Base-by-base conservation (phyloP, 1,140 invertebrate genomes). In the Drosophila pandora region DNA sequence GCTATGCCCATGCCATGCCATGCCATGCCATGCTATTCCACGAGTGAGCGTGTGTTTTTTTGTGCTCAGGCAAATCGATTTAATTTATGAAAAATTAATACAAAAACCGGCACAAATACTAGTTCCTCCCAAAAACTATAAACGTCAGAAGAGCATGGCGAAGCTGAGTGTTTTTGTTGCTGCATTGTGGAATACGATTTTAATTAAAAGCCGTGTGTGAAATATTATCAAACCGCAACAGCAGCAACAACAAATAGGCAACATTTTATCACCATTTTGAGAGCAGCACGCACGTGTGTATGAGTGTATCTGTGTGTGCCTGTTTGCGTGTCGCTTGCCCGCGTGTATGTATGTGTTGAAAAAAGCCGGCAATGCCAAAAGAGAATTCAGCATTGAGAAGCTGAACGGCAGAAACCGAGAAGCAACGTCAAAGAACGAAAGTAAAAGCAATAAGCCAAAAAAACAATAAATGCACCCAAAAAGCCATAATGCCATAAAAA, bases 321-420 rank as follows among this genome's bases (percentile, higher is more conserved):
- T 28, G 25, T 28, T 28, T 28, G 25, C 7, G 25, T 28, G 25
- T 28, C 25, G 25, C 25, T 5, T 28, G 25, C 25, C 17, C 17
- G 9, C 49, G 2, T 65, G 53, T 74, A 48, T 80, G 58, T 72
- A 76, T 87, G 82, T 62, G 82, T 87, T 32, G 56, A 85, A 87
- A 87, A 77, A 87, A 87, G 82, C 82, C 82, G 82, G 82, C 82
- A 87, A 79, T 72, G 80, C 47, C 71, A 50, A 63, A 72, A 82
- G 75, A 74, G 59, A 60, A 56, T 70, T 69, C 67, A 69, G 30
- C 59, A 63, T 63, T 68, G 62, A 62, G 74, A 65, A 85, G 60
- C 65, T 41, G 59, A 68, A 68, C 39, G 71, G 71, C 78, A 75
- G 73, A 67, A 57, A 48, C 32, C 62, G 69, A 53, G 7, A 76